A percentile compares a stretch with the other conserved stretches of the same genome.
Conservation (phyloP, 64 coral and sea anemone genomes). For the Platygyra sinensis region DNA sequence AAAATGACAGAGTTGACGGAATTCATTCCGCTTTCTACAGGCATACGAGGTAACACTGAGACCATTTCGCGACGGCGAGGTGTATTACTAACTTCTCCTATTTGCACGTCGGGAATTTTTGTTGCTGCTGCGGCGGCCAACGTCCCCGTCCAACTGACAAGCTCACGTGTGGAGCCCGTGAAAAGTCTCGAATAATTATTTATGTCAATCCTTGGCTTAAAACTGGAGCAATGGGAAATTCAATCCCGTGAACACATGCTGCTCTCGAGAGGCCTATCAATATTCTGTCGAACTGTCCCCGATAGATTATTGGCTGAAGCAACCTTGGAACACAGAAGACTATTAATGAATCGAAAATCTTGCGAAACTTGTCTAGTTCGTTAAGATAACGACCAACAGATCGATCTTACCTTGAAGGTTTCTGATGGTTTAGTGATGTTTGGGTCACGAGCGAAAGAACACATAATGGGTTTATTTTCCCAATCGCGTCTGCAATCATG, state of each 20-base stretch:
- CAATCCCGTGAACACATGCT: constrained; percentile 32
- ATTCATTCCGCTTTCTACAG: constrained; percentile 19
- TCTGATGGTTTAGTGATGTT: constrained; percentile 36
- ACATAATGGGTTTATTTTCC: constrained; percentile 12
- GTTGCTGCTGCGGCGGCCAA: neutral
- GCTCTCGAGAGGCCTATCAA: neutral
- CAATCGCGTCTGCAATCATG: neutral
- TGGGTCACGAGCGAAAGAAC: constrained; percentile 27
- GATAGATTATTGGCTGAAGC: neutral
- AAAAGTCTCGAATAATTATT: neutral
- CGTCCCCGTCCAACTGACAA: neutral
- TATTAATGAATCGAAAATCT: neutral
- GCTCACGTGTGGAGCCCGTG: neutral
- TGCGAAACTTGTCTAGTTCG: neutral
- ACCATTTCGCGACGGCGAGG: neutral
- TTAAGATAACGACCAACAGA: neutral
- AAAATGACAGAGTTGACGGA: constrained; percentile 6
- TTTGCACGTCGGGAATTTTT: neutral
- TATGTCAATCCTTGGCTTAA: neutral
- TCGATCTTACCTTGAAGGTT: constrained; percentile 25
- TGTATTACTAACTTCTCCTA: neutral
- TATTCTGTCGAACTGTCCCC: neutral
- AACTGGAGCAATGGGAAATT: constrained; percentile 7
- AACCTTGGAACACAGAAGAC: neutral
- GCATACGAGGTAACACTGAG: constrained; percentile 10